Percentiles rank a stretch among this genome's conserved stretches.
phyloP scores from a whole-genome alignment of 2,113 vertebrate genomes.

The Pristiophorus japonicus region DNA sequence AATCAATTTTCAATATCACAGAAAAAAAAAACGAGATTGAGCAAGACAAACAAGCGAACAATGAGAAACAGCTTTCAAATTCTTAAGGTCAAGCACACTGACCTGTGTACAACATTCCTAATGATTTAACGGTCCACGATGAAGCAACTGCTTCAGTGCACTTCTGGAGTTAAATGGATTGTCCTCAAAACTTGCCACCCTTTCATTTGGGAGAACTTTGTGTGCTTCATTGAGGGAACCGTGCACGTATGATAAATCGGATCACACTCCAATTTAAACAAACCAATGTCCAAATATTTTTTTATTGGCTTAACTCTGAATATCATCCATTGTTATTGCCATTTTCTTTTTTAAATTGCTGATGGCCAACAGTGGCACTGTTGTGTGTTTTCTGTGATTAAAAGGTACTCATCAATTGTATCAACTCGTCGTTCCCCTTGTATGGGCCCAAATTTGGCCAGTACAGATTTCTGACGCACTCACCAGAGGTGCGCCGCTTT shows the following conservation, averaged over 20 bases:
- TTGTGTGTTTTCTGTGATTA: background rate
- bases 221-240: background rate
- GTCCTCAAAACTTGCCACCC: background rate
- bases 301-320: background rate
- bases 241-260: background rate
- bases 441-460: too few relatives aligned
- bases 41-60: slow-evolving; percentile 43
- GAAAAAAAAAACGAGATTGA: slow-evolving; percentile 47
- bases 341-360: background rate
- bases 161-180: background rate
- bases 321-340: background rate
- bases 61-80: slow-evolving; percentile 51
- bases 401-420: background rate
- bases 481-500: too few relatives aligned
- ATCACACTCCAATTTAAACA: slow-evolving; percentile 1
- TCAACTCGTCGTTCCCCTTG: background rate
- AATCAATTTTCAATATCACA: slow-evolving; percentile 52
- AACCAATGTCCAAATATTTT: background rate
- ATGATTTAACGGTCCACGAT: slow-evolving; percentile 1
- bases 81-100: slow-evolving; percentile 49
- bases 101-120: slow-evolving; percentile 58
- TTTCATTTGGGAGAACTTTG: background rate
- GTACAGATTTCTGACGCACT: too few relatives aligned
- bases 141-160: slow-evolving; percentile 9
- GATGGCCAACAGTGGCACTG: too few relatives aligned